Evolutionary conservation across 2,888 invertebrate species (phyloP).

Genomic region (Agrotis exclamationis): DNA sequence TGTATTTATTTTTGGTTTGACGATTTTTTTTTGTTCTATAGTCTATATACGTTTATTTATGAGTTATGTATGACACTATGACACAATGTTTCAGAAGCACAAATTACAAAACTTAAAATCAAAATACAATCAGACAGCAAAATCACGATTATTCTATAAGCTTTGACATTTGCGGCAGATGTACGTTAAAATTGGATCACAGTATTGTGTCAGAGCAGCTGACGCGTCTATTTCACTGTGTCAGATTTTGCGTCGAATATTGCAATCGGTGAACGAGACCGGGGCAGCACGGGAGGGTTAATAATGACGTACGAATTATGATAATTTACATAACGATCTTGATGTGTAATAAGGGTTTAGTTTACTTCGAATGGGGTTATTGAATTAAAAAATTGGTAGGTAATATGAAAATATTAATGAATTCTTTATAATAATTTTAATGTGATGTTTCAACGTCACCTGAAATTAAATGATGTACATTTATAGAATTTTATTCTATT

Average conservation of each 20-base stretch:
- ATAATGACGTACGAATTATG: slow-evolving; percentile 51
- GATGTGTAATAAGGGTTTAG: slow-evolving; percentile 4
- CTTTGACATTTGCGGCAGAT: slow-evolving; percentile 70
- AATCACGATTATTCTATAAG: slow-evolving; percentile 62
- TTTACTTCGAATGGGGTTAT: slow-evolving; percentile 13
- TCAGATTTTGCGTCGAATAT: slow-evolving; percentile 67
- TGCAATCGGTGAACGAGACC: slow-evolving; percentile 64
- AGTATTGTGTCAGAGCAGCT: slow-evolving; percentile 68
- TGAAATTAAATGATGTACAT: no score
- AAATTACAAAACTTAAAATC: slow-evolving; percentile 27
- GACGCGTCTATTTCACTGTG: slow-evolving; percentile 66
- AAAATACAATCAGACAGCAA: slow-evolving; percentile 45
- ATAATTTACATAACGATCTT: slow-evolving; percentile 43
- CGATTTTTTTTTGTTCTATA: no score
- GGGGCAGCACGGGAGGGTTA: slow-evolving; percentile 54
- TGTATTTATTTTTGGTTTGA: no score
- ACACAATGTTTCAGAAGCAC: background rate
- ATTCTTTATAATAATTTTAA: background rate
- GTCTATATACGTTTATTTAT: no score
- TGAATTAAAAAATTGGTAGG: slow-evolving; percentile 2
- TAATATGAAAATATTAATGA: background rate
- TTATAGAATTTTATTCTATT: no score
- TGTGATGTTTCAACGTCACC: no score
- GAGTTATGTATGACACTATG: no score
- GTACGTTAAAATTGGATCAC: slow-evolving; percentile 70